A percentile compares a stretch with the other conserved stretches of the same genome.
phyloP scores from a whole-genome alignment of 2,113 vertebrate species.

The Caretta caretta region DNA sequence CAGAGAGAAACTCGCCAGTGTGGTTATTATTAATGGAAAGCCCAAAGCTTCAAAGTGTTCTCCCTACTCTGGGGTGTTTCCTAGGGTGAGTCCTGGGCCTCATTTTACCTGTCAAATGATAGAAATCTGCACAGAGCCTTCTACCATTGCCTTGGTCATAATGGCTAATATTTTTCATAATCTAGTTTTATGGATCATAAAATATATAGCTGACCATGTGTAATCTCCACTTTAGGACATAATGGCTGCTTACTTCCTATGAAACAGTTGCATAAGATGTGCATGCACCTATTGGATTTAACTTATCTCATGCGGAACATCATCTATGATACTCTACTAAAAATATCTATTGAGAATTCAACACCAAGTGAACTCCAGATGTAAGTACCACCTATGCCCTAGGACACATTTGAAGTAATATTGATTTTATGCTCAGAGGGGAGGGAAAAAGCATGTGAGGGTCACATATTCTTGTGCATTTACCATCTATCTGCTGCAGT shows the following conservation, averaged over 20 bases:
- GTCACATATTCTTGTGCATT: background rate
- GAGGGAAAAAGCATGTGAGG: background rate
- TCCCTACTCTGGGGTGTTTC: background rate
- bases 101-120: background rate
- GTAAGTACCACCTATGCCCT: slow-evolving; percentile 73
- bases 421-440: background rate
- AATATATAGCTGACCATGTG: rapidly evolving
- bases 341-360: slow-evolving; percentile 75
- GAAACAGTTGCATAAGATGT: slow-evolving; percentile 78
- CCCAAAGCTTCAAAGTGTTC: background rate
- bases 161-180: background rate
- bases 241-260: slow-evolving; percentile 85
- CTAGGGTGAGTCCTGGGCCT: background rate
- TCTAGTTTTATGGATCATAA: background rate
- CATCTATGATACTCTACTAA: slow-evolving; percentile 87
- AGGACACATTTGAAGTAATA: background rate
- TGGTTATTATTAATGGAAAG: background rate
- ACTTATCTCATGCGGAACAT: slow-evolving; percentile 83
- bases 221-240: slow-evolving; percentile 78
- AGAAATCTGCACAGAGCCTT: background rate
- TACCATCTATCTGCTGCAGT: background rate
- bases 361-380: slow-evolving; percentile 86
- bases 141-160: rapidly evolving
- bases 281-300: slow-evolving; percentile 86
- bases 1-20: background rate